phyloP scores from a whole-genome alignment of 92 coral and sea anemone genomes.

The Porites cylindrica region DNA sequence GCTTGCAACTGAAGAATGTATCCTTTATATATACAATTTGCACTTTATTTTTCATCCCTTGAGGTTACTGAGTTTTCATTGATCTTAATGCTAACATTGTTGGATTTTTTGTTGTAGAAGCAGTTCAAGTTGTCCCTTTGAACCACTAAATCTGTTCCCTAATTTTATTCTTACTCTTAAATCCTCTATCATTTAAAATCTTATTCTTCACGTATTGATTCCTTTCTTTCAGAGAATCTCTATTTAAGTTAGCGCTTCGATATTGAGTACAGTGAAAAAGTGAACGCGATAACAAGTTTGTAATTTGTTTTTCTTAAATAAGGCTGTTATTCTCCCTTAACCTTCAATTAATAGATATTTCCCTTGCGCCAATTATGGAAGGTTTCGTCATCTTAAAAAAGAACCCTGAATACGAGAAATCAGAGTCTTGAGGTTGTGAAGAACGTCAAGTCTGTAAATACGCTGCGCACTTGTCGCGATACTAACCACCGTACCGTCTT shows the following conservation, averaged over 20 bases:
- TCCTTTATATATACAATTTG: constrained; percentile 62
- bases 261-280: too few species aligned
- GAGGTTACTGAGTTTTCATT: too few species aligned
- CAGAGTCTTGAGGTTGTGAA: constrained; percentile 13
- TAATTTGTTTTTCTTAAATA: too few species aligned
- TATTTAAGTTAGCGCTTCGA: too few species aligned
- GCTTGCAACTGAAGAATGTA: constrained; percentile 99
- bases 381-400: constrained; percentile 95
- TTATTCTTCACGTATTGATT: too few species aligned
- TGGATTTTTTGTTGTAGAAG: not conserved
- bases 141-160: too few species aligned
- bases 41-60: too few species aligned
- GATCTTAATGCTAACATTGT: not conserved
- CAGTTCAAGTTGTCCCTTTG: too few species aligned
- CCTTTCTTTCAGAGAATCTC: too few species aligned
- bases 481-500: not conserved
- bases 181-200: too few species aligned
- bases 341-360: constrained; percentile 63
- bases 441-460: constrained; percentile 29
- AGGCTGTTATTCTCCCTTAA: constrained; percentile 15
- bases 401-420: constrained; percentile 90
- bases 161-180: too few species aligned
- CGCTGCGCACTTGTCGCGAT: not conserved
- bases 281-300: too few species aligned
- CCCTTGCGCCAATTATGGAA: constrained; percentile 94